phyloP scores from a whole-genome alignment of 2,888 invertebrate genomes.

The Fissipunctia ypsillon region DNA sequence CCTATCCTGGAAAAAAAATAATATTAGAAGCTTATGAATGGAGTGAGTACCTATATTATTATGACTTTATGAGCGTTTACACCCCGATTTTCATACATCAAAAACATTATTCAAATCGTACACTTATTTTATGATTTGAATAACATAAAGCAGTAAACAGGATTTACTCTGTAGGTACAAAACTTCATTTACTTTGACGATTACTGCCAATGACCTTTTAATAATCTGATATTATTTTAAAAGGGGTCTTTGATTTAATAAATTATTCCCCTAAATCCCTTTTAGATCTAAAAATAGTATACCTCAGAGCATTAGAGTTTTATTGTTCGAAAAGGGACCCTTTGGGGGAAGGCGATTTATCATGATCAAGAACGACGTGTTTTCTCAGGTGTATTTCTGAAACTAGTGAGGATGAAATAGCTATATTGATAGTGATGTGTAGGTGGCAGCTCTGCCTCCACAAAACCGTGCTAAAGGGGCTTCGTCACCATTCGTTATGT shows the following conservation, averaged over 20 bases:
- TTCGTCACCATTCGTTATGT: conserved; percentile 23
- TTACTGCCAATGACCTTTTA: not conserved
- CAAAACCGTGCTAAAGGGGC: not conserved
- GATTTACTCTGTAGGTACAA: conserved; percentile 4
- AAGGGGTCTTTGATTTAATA: conserved; percentile 25
- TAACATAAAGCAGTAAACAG: not conserved
- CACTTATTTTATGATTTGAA: not conserved
- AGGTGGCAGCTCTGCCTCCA: conserved; percentile 5
- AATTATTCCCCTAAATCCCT: not conserved
- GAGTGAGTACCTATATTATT: not conserved
- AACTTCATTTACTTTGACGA: not conserved
- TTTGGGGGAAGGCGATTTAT: conserved; percentile 33
- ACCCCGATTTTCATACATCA: not conserved
- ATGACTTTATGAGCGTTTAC: not conserved
- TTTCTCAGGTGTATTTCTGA: conserved; percentile 21
- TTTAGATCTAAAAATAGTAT: conserved; percentile 42
- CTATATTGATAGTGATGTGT: not conserved
- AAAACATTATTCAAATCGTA: conserved; percentile 13
- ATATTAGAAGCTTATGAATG: not conserved
- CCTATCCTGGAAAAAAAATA: not conserved
- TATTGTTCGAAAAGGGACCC: conserved; percentile 26
- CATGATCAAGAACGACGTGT: conserved; percentile 48
- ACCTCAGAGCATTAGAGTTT: conserved; percentile 41
- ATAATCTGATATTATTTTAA: conserved; percentile 20
- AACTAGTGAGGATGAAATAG: conserved; percentile 3